These are phyloP conservation scores for Capreolus pygargus DNA, from an alignment of 2,113 vertebrate species.

Conservation along the genomic window DNA sequence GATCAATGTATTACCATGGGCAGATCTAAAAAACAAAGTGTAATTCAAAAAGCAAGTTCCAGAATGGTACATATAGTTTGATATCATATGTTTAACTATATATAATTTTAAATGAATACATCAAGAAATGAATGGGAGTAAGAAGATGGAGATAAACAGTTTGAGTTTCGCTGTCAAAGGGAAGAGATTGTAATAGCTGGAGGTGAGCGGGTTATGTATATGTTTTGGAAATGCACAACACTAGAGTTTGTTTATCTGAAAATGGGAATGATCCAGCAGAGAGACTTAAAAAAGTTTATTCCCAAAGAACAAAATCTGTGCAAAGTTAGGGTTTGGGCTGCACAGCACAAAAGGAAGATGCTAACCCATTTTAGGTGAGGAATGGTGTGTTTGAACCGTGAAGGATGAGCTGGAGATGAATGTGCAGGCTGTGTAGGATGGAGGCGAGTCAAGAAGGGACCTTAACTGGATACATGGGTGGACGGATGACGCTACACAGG, in stretches of 20 bases:
- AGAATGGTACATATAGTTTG: neutral
- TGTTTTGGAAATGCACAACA: neutral
- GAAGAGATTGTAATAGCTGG: neutral
- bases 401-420: neutral
- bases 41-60: neutral
- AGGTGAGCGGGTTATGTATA: neutral
- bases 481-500: neutral
- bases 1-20: neutral
- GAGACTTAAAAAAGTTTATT: neutral
- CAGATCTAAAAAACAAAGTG: neutral
- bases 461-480: neutral
- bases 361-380: neutral
- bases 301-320: neutral
- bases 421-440: neutral
- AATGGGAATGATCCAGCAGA: neutral
- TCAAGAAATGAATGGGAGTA: neutral
- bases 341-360: neutral
- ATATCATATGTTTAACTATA: neutral
- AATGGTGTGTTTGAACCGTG: rapidly evolving
- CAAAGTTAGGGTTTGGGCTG: neutral
- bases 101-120: neutral
- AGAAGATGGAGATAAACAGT: neutral
- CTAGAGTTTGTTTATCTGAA: neutral
- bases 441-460: neutral
- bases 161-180: neutral